Evolutionary conservation across 2,797 vertebrate genomes (phyloP).

Genomic region (Semaprochilodus insignis): DNA sequence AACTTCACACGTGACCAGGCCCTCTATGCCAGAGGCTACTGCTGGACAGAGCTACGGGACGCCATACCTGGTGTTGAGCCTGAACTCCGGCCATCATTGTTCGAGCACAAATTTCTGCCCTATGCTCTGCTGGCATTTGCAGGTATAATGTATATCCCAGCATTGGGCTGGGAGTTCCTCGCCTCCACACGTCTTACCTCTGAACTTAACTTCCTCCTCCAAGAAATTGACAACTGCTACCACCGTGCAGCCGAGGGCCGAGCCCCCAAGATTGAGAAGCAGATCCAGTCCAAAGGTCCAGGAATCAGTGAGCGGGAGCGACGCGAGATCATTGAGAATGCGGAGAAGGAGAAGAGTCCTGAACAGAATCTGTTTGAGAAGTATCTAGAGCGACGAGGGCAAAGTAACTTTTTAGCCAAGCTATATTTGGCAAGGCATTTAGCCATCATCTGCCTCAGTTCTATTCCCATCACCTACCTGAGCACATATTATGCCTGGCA

Average conservation of each 20-base stretch:
- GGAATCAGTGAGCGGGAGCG: conserved; percentile 94
- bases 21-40: conserved; percentile 98
- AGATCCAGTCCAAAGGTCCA: conserved; percentile 99
- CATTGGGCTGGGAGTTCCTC: conserved; percentile 96
- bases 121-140: conserved; percentile 97
- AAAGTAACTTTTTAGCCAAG: conserved; percentile 97
- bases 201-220: conserved; percentile 98
- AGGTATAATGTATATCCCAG: conserved; percentile 98
- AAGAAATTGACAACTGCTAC: conserved; percentile 99
- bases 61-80: conserved; percentile 89
- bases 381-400: conserved; percentile 94
- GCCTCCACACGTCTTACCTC: conserved; percentile 97
- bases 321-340: conserved; percentile 98
- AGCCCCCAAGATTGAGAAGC: conserved; percentile 99
- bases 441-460: conserved; percentile 96
- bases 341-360: conserved; percentile 98
- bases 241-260: conserved; percentile 96
- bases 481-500: conserved; percentile 95
- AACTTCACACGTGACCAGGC: conserved; percentile 99
- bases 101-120: conserved; percentile 98
- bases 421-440: conserved; percentile 93
- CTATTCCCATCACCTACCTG: conserved; percentile 95
- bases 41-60: conserved; percentile 99
- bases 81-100: conserved; percentile 91
- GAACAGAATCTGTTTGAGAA: conserved; percentile 99